Percentiles rank a stretch among this genome's conserved stretches.
Evolutionary conservation across 2,797 vertebrate genomes (phyloP).

Genomic region (Hapalemur alaotrensis): DNA sequence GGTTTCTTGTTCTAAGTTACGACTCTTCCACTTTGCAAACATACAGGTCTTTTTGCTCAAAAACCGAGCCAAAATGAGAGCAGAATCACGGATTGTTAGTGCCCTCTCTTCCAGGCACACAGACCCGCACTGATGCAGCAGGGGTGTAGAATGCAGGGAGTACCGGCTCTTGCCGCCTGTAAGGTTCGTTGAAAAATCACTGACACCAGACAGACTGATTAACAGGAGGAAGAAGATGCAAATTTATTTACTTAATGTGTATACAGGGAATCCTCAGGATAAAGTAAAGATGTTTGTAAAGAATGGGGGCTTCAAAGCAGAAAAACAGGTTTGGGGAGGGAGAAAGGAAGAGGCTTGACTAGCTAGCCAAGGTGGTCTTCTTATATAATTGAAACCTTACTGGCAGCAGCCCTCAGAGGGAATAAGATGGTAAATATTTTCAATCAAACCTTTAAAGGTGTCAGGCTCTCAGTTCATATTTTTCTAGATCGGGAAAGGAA

Average conservation of each 20-base stretch:
- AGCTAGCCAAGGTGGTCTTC: no score
- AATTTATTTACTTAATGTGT: background rate
- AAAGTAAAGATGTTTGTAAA: background rate
- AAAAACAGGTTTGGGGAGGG: background rate
- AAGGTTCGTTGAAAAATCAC: background rate
- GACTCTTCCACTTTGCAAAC: background rate
- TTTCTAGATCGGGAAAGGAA: background rate
- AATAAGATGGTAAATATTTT: background rate
- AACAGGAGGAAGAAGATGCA: background rate
- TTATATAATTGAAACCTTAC: no score
- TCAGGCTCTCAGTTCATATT: background rate
- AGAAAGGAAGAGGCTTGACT: background rate
- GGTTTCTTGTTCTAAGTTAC: background rate
- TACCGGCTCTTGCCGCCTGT: background rate
- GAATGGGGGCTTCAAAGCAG: background rate
- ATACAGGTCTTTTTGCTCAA: background rate
- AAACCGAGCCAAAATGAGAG: background rate
- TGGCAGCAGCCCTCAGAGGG: background rate
- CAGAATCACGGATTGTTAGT: background rate
- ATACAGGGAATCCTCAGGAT: background rate
- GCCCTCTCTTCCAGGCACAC: background rate
- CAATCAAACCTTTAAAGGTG: background rate
- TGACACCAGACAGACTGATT: background rate
- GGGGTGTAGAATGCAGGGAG: background rate
- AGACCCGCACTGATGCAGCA: background rate